Conservation (phyloP, 2,797 vertebrate genomes). For the Cephalopachus bancanus region DNA sequence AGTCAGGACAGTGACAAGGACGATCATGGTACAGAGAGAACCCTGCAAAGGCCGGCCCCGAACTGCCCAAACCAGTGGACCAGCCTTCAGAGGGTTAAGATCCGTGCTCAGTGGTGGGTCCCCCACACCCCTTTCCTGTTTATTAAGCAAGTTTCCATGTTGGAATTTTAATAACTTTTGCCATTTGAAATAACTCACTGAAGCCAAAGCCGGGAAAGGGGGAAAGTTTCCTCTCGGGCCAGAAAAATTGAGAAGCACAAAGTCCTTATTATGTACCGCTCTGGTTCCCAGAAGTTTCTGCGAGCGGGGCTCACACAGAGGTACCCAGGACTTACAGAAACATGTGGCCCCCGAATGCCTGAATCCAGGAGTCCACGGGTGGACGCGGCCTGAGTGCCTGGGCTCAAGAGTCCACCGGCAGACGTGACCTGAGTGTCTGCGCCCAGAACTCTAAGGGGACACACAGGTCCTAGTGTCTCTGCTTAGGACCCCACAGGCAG, state of each 20-base stretch:
- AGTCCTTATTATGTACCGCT: conserved; percentile 49
- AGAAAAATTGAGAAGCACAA: conserved; percentile 53
- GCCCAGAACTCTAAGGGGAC: not conserved
- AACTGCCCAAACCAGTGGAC: not conserved
- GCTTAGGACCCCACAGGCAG: not conserved
- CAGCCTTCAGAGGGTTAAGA: not conserved
- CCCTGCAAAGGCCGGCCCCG: not conserved
- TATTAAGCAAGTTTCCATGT: conserved; percentile 75
- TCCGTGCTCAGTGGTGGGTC: conserved; percentile 38
- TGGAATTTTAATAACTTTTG: conserved; percentile 73
- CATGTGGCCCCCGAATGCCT: not conserved
- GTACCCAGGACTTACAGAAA: not conserved
- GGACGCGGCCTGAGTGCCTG: not conserved
- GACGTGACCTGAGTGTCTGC: not conserved
- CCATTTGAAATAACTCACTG: conserved; percentile 66
- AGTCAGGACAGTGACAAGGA: not conserved
- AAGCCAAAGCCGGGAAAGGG: conserved; percentile 30
- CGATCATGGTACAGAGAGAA: not conserved
- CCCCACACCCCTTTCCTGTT: conserved; percentile 69
- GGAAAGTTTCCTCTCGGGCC: conserved; percentile 51
- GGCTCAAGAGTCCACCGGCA: not conserved
- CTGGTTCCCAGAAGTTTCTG: not conserved
- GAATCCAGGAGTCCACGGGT: not conserved
- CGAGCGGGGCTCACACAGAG: not conserved
- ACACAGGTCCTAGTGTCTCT: too few relatives aligned